Conservation (phyloP, 2,797 vertebrate genomes). For the Salmo trutta region DNA sequence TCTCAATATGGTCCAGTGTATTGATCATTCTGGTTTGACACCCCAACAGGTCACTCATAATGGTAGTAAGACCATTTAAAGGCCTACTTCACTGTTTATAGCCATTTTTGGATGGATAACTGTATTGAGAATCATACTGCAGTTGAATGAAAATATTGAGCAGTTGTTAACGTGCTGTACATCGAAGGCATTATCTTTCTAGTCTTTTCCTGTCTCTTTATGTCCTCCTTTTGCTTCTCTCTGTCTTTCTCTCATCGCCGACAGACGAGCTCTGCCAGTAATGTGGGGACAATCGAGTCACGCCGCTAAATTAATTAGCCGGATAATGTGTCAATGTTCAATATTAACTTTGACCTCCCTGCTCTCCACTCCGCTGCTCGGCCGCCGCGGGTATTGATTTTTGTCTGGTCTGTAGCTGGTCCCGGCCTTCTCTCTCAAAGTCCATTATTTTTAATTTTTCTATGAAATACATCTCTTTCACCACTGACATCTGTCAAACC, state of each 20-base stretch:
- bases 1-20: not conserved
- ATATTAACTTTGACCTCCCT: slow-evolving; percentile 77
- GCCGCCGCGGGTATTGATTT: slow-evolving; percentile 80
- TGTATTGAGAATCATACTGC: not conserved
- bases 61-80: slow-evolving; percentile 11
- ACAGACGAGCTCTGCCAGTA: slow-evolving; percentile 47
- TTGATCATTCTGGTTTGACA: slow-evolving; percentile 27
- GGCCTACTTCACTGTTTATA: not conserved
- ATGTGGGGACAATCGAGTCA: slow-evolving; percentile 72
- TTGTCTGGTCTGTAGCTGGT: slow-evolving; percentile 68
- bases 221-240: no score
- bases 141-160: no score
- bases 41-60: slow-evolving; percentile 27
- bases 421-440: slow-evolving; percentile 73
- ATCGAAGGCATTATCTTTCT: not conserved
- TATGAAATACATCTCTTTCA: slow-evolving; percentile 85
- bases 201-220: not conserved
- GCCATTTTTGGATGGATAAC: slow-evolving; percentile 3
- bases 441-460: slow-evolving; percentile 90
- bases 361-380: slow-evolving; percentile 51
- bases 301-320: slow-evolving; percentile 80
- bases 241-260: slow-evolving; percentile 32
- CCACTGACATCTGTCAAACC: slow-evolving; percentile 89
- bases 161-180: slow-evolving; percentile 7
- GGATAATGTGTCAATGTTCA: slow-evolving; percentile 85